Evolutionary conservation across 2,113 vertebrate species (phyloP).

Genomic region (Chauna torquata): DNA sequence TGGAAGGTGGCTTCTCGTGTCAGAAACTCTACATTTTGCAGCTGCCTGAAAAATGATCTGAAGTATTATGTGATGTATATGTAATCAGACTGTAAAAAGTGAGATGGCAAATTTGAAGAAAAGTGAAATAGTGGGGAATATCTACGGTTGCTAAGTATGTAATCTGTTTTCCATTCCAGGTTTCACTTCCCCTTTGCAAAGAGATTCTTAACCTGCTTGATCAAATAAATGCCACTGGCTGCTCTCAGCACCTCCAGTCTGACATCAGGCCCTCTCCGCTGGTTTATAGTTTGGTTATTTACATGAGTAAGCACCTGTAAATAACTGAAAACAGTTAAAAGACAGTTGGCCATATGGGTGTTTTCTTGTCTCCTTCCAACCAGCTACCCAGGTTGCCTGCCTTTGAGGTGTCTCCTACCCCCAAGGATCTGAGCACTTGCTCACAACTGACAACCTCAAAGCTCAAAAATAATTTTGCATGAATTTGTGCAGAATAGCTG

Average conservation of each 20-base stretch:
- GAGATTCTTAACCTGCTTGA: not conserved
- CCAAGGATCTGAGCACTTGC: rapidly evolving
- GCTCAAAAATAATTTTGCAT: not conserved
- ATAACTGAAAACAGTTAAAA: not conserved
- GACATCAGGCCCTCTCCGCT: not conserved
- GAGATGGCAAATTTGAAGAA: not conserved
- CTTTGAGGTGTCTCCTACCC: not conserved
- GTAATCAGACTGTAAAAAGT: not conserved
- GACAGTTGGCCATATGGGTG: rapidly evolving
- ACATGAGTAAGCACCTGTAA: not conserved
- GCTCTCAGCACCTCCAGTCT: not conserved
- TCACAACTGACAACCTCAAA: not conserved
- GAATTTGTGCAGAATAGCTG: not conserved
- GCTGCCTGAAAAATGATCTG: not conserved
- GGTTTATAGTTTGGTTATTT: not conserved
- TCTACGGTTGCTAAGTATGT: not conserved
- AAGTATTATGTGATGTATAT: not conserved
- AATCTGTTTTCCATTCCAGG: not conserved
- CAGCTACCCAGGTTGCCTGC: not conserved
- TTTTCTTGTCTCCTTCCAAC: not conserved
- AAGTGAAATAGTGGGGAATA: not conserved
- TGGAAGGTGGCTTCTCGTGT: not conserved
- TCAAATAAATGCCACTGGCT: not conserved
- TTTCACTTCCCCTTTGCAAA: not conserved
- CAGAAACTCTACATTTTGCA: not conserved